A percentile compares a stretch with the other conserved stretches of the same genome.
Evolutionary conservation across 2,797 vertebrate genomes (phyloP).

Genomic region (Protonibea diacanthus): DNA sequence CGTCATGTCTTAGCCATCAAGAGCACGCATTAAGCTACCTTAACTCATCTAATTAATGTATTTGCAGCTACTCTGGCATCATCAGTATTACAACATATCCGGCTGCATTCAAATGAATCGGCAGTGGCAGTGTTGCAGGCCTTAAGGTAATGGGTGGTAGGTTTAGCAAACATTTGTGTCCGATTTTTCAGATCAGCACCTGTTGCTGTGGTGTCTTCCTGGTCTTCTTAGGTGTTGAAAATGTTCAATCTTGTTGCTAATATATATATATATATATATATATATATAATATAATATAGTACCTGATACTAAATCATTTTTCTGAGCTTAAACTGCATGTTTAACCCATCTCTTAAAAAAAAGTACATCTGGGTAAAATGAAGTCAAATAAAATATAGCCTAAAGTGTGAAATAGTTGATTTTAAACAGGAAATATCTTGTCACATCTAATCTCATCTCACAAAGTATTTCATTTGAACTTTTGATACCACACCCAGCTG

Average conservation of each 20-base stretch:
- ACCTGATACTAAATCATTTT: background rate
- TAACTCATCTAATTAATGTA: background rate
- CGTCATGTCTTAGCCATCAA: background rate
- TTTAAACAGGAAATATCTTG: background rate
- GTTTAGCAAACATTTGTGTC: background rate
- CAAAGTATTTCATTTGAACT: background rate
- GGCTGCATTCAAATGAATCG: background rate
- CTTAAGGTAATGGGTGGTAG: background rate
- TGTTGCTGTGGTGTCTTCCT: background rate
- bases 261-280: too few species aligned
- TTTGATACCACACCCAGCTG: background rate
- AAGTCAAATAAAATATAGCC: too few species aligned
- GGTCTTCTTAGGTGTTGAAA: too few species aligned
- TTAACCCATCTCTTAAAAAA: too few species aligned
- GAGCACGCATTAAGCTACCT: too few species aligned
- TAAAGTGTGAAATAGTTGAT: background rate
- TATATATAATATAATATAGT: too few species aligned
- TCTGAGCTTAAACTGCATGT: too few species aligned
- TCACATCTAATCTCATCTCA: background rate
- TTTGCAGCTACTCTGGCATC: background rate
- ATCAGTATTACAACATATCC: background rate
- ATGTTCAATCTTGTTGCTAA: too few species aligned
- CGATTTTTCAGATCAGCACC: background rate
- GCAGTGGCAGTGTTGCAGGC: background rate
- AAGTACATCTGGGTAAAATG: too few species aligned